Conservation (phyloP, 92 coral and sea anemone genomes). For the Epizoanthus scotinus region DNA sequence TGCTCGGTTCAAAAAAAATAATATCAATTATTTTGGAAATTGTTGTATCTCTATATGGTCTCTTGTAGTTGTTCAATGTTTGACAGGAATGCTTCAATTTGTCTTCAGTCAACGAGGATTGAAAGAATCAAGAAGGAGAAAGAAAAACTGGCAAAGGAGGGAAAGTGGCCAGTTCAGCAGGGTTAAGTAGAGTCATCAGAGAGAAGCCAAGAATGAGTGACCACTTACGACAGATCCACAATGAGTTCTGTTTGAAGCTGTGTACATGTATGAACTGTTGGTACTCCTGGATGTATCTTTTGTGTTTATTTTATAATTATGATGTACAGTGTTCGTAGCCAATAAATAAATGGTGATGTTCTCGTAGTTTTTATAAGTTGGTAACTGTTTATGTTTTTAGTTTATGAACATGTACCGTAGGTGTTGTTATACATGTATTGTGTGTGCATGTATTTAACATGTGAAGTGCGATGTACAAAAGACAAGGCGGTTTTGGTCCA, state of each 20-base stretch:
- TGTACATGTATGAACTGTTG: not conserved
- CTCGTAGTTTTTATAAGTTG: not conserved
- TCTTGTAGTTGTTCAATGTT: too few species aligned
- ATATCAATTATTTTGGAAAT: too few species aligned
- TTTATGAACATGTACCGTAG: too few species aligned
- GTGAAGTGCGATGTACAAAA: too few species aligned
- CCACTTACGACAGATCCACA: too few species aligned
- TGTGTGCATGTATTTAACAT: too few species aligned
- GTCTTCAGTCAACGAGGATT: slow-evolving; percentile 33
- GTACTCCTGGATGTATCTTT: not conserved
- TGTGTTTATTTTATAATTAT: not conserved
- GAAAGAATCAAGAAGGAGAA: slow-evolving; percentile 39
- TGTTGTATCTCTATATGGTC: too few species aligned
- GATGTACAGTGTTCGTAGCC: slow-evolving; percentile 27
- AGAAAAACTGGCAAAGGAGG: slow-evolving; percentile 23
- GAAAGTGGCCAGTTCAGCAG: slow-evolving; percentile 33
- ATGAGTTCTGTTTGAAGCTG: not conserved
- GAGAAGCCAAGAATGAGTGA: not conserved
- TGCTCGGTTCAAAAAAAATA: too few species aligned
- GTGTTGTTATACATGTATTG: too few species aligned
- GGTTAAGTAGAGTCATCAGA: not conserved
- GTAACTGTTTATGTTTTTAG: too few species aligned
- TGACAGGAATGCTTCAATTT: not conserved
- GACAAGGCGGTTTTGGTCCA: too few species aligned
- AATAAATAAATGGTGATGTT: slow-evolving; percentile 8